phyloP scores from a whole-genome alignment of 1,140 invertebrate genomes.

The Berghia stephanieae region DNA sequence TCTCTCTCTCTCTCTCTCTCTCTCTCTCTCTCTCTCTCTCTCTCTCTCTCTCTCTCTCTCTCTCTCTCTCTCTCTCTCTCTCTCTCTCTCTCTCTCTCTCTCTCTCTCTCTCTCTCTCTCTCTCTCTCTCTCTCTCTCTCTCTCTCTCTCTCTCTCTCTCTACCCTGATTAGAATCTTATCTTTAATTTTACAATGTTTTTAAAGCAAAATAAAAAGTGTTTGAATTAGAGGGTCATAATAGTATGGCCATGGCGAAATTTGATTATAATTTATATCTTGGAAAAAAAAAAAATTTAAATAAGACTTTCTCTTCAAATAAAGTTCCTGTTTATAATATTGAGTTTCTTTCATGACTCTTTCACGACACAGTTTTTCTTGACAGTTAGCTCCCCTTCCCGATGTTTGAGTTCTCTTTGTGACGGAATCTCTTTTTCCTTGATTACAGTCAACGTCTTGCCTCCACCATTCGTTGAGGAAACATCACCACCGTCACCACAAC shows the following conservation, averaged over 20 bases:
- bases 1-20: not conserved
- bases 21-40: not conserved
- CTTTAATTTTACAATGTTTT: not conserved
- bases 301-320: too few species aligned
- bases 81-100: slow-evolving; percentile 10
- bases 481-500: too few species aligned
- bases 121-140: slow-evolving; percentile 1
- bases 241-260: too few species aligned
- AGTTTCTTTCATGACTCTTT: too few species aligned
- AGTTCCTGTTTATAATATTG: too few species aligned
- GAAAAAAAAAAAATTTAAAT: too few species aligned
- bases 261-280: too few species aligned
- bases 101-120: slow-evolving; percentile 3
- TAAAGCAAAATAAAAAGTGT: too few species aligned
- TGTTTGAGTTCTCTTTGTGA: slow-evolving; percentile 21
- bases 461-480: too few species aligned
- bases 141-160: not conserved
- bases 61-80: not conserved
- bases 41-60: not conserved
- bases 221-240: too few species aligned
- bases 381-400: not conserved
- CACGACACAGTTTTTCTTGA: slow-evolving; percentile 12
- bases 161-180: not conserved
- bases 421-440: slow-evolving; percentile 19
- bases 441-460: too few species aligned